A percentile compares a stretch with the other conserved stretches of the same genome.
These are phyloP conservation scores for Pyrocoelia pectoralis DNA, from an alignment of 2,888 invertebrate species.

Conservation along the genomic window DNA sequence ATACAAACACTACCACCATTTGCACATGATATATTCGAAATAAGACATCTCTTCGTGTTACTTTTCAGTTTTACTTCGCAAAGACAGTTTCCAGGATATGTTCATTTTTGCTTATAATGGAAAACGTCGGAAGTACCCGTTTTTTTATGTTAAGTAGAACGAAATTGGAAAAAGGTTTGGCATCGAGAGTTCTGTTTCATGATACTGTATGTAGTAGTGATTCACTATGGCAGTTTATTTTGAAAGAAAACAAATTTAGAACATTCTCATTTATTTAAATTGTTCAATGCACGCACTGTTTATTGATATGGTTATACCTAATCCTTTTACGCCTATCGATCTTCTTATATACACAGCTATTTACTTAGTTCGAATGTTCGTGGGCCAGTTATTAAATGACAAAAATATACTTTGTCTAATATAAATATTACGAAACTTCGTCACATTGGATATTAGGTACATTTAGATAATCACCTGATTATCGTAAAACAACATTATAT, in stretches of 20 bases:
- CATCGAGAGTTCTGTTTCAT: neutral
- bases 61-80: neutral
- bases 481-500: too few relatives aligned
- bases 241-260: neutral
- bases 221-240: neutral
- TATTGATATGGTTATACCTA: too few relatives aligned
- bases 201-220: neutral
- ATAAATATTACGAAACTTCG: too few relatives aligned
- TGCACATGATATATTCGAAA: conserved; percentile 19
- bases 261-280: too few relatives aligned
- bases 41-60: conserved; percentile 1
- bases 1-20: conserved; percentile 29
- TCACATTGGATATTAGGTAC: too few relatives aligned
- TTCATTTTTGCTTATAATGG: conserved; percentile 8
- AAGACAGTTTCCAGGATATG: neutral
- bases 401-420: too few relatives aligned
- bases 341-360: too few relatives aligned
- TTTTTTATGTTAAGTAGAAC: neutral
- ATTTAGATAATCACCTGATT: too few relatives aligned
- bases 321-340: too few relatives aligned
- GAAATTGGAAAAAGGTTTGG: neutral
- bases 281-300: too few relatives aligned
- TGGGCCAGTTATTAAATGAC: too few relatives aligned
- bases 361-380: too few relatives aligned
- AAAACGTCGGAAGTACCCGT: conserved; percentile 5